Base-by-base conservation (phyloP, 1,140 invertebrate species). In the Conus ventricosus region DNA sequence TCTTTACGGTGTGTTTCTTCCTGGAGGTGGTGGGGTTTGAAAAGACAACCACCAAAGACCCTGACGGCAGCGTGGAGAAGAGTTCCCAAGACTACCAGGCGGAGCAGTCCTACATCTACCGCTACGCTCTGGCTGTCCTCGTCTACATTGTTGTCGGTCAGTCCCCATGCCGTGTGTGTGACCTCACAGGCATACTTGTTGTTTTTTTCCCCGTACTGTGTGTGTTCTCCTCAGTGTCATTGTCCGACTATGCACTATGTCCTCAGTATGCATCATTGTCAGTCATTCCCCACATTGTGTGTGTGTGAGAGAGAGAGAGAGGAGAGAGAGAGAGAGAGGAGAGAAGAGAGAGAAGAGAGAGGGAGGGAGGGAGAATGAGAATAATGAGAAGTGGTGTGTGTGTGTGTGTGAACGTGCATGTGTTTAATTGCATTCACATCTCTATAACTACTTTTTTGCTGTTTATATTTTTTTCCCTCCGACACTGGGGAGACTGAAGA, bases 81-180 rank as follows among this genome's bases (percentile, higher is more conserved):
- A 87, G 88, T 53, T 63, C 90, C 39, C 87, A 90, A 57, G 92
- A 93, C 20, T 95, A 95, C 91, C 89, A 92, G 87, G 92, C 94
- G 75, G 93, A 94, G 39, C 93, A 96, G 87, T 96, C 95, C 92
- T 86, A 85, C 23, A 94, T 96, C 23, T 96, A 95, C 89, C 94
- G 96, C 88, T 96, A 96, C 91, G 96, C 96, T 51, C 88, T 97
- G 1, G 95, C 94, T 82, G 91, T 95, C 11, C 88, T 93, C 15
- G 91, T 96, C 23, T 97, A 96, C 91, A 82, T 96, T 5, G 67
- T 95, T 67, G 90, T 96, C 71, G 94, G 95, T 95, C 88, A 88
- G 91, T 90, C 76, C 25, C 6, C 11, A 7, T 11, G 6, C 17
- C 20, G 7, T 71, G 67, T 71, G 55, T n/a, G 63, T 67, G 54